Conservation (phyloP, 2,888 invertebrate species). For the Tinea trinotella region DNA sequence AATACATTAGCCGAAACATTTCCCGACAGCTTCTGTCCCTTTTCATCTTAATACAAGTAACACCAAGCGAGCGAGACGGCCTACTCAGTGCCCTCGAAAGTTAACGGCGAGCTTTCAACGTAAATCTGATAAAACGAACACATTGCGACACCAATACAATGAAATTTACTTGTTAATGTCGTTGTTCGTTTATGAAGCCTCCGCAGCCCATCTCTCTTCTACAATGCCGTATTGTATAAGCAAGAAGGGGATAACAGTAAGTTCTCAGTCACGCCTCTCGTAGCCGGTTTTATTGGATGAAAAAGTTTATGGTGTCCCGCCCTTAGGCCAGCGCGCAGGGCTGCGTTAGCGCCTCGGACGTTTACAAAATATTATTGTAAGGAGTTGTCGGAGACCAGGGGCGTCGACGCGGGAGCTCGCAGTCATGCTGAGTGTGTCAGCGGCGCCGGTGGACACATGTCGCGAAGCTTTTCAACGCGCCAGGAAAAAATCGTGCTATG, state of each 20-base stretch:
- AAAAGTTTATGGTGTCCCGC: conserved; percentile 57
- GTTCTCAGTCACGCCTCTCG: conserved; percentile 22
- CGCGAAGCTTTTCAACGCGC: conserved; percentile 55
- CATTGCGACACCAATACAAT: conserved; percentile 65
- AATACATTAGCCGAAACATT: conserved; percentile 68
- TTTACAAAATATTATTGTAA: conserved; percentile 52
- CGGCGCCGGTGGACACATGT: conserved; percentile 64
- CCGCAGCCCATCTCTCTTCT: conserved; percentile 32
- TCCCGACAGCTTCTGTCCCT: conserved; percentile 44
- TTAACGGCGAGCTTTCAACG: conserved; percentile 68
- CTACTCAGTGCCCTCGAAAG: conserved; percentile 54
- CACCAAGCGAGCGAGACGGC: conserved; percentile 30
- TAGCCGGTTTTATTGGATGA: conserved; percentile 51
- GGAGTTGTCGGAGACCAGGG: conserved; percentile 53
- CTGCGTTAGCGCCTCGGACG: conserved; percentile 54
- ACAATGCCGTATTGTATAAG: neutral
- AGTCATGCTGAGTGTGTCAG: conserved; percentile 71
- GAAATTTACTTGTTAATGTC: conserved; percentile 56
- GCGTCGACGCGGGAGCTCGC: conserved; percentile 68
- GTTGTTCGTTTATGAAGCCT: conserved; percentile 32
- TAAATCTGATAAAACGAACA: conserved; percentile 69
- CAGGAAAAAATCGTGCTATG: conserved; percentile 58
- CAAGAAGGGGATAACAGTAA: conserved; percentile 17
- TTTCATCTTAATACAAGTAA: conserved; percentile 29
- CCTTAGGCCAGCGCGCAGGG: conserved; percentile 50